Base-by-base conservation (phyloP, 2,888 invertebrate genomes). In the Macrophya annulata region DNA sequence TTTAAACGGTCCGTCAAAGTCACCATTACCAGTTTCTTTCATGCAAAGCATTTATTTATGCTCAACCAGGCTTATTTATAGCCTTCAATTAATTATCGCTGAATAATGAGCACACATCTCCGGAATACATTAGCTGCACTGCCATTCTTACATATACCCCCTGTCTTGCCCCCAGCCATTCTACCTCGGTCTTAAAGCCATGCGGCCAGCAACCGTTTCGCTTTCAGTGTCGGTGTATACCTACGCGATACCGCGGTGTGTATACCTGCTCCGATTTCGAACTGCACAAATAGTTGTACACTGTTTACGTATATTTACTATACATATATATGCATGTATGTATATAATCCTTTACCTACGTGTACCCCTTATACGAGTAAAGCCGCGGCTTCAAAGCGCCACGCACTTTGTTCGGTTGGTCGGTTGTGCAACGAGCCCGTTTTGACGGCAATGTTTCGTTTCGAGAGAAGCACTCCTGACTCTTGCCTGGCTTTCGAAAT, bases 1-100 rank as follows among this genome's bases (percentile, higher is more conserved):
- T 91, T 92, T 92, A 92, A 92, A 92, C 92, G 92, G 92, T 92
- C 91, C 92, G 92, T 93, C 92, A 92, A 92, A 92, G 92, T 93
- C 92, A 92, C 90, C 91, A 92, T 93, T 92, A 93, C 92, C 92
- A 92, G 92, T 92, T 91, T 89, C 90, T 90, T 91, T 90, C 91
- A 91, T 91, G 91, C 92, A 91, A 92, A 91, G 91, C 91, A 92
- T 92, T 93, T 92, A 92, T 92, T 92, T 92, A 90, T 91, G 90
- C 91, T 88, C 89, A 89, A 89, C 90, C 89, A 88, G 87, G 89
- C 90, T 92, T 92, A 93, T 93, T 92, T 92, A 93, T 92, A 92
- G 92, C 90, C 91, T 90, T 91, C 92, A 92, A 93, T 93, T 92
- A 93, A 92, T 93, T 92, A 92, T 92, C 92, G 90, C 92, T 92